A percentile compares a stretch with the other conserved stretches of the same genome.
Conservation (phyloP, 2,888 invertebrate genomes). For the Podotricha telesiphe region DNA sequence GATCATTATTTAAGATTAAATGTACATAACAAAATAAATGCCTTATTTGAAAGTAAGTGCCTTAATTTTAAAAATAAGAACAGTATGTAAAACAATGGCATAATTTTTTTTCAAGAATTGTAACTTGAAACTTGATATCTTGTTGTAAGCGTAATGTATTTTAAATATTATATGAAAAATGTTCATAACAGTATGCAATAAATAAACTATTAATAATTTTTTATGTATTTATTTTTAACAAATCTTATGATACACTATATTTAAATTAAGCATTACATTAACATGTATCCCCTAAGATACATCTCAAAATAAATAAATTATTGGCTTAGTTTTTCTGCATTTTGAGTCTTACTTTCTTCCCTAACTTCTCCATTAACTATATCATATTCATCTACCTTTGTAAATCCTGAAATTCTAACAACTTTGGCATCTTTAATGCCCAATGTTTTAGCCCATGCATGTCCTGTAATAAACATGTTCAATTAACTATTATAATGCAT, state of each 20-base stretch:
- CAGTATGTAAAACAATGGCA: slow-evolving; percentile 19
- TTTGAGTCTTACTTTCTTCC: slow-evolving; percentile 39
- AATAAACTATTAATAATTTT: slow-evolving; percentile 8
- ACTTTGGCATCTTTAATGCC: slow-evolving; percentile 84
- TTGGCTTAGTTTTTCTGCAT: slow-evolving; percentile 42
- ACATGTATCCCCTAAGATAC: slow-evolving; percentile 3
- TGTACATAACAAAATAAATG: slow-evolving; percentile 41
- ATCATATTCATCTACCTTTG: slow-evolving; percentile 75
- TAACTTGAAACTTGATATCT: slow-evolving; percentile 10
- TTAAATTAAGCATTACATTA: slow-evolving; percentile 3
- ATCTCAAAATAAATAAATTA: slow-evolving; percentile 36
- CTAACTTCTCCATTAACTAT: slow-evolving; percentile 67
- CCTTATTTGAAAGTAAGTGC: slow-evolving; percentile 39
- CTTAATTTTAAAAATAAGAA: slow-evolving; percentile 20
- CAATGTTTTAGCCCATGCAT: slow-evolving; percentile 82
- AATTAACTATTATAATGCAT: background rate
- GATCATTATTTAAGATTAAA: slow-evolving; percentile 55
- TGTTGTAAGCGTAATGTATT: background rate
- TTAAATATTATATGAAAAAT: background rate
- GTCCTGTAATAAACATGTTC: slow-evolving; percentile 64
- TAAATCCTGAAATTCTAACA: slow-evolving; percentile 79
- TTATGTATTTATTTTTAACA: slow-evolving; percentile 7
- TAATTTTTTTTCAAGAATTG: slow-evolving; percentile 19
- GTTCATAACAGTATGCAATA: background rate
- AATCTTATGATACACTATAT: background rate